These are phyloP conservation scores for Sinotaia quadrata DNA, from an alignment of 2,888 invertebrate genomes.

Conservation along the genomic window DNA sequence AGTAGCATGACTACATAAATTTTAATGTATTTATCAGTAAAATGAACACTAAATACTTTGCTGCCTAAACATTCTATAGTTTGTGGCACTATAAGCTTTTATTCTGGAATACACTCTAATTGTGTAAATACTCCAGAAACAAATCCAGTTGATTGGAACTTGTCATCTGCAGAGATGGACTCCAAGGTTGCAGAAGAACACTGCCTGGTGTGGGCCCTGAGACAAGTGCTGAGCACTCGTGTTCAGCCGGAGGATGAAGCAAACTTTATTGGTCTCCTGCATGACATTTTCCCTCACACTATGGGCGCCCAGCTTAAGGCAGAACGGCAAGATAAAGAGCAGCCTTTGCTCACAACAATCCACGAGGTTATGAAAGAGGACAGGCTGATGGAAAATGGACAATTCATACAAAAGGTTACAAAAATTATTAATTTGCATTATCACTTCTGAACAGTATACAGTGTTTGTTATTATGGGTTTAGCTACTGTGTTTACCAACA, in stretches of 20 bases:
- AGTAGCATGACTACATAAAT: too few relatives aligned
- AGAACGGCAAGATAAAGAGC: conserved; percentile 43
- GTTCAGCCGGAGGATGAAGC: conserved; percentile 57
- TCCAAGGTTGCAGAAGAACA: conserved; percentile 55
- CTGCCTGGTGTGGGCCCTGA: conserved; percentile 58
- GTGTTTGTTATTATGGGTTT: too few relatives aligned
- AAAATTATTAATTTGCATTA: background rate
- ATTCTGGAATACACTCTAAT: too few relatives aligned
- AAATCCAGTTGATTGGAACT: too few relatives aligned
- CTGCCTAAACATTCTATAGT: too few relatives aligned
- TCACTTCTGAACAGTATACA: too few relatives aligned
- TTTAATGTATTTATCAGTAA: too few relatives aligned
- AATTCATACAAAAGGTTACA: conserved; percentile 62
- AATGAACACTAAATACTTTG: too few relatives aligned
- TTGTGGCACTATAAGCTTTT: too few relatives aligned
- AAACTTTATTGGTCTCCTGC: conserved; percentile 50
- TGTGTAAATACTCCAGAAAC: too few relatives aligned
- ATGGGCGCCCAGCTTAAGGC: conserved; percentile 42
- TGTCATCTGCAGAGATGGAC: conserved; percentile 37
- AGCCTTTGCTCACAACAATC: conserved; percentile 57
- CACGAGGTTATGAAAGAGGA: conserved; percentile 65
- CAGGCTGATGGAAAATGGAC: conserved; percentile 53
- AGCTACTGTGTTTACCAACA: background rate
- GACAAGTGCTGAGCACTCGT: conserved; percentile 48
- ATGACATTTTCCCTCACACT: conserved; percentile 65